Base-by-base conservation (phyloP, 2,113 vertebrate species). In the Ornithorhynchus anatinus region DNA sequence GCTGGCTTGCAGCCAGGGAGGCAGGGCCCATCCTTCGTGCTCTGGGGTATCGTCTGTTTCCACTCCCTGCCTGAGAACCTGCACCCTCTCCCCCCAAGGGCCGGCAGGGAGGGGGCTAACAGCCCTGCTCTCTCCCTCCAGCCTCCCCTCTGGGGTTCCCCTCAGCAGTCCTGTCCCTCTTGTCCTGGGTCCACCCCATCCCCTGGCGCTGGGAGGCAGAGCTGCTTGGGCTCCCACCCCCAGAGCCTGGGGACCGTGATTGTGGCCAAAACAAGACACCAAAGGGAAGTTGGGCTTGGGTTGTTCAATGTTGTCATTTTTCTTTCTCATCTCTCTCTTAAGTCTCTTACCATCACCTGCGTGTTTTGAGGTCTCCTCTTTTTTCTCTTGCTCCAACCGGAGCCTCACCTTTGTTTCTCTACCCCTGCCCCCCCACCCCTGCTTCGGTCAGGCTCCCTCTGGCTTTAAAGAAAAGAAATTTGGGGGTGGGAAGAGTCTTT, bases 251-350 rank as follows among this genome's bases (percentile, higher is more conserved):
- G 38, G 17, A 29, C 23, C 5, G 1, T 52, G 33, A 17, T 19
- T 69, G 44, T 65, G 59, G 69, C 65, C 73, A 37, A 44, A 70
- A 48, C 23, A 29, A 80, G 29, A 51, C 43, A 50, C 27, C 25
- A 27, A 29, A 50, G 47, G 25, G 15, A n/a, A 27, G 7, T 17
- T 17, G 47, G 47, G 25, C 15, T 27, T 17, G 13, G 8, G 19
- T 29, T 50, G 31, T 12, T 29, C 16, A 50, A 50, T 50, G 25
- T 29, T 50, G 31, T 23, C 14, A 27, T 47, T 15, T n/a, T n/a
- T n/a, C 23, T 27, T 47, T 27, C 27, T 45, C n/a, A 45, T 45
- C 12, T 15, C 48, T 59, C 22, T 38, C 27, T 19, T n/a, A n/a
- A 37, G 33, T 16, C 31, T 44, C 37, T 20, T 48, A 20, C 42